phyloP scores from a whole-genome alignment of 2,888 invertebrate species.

The Gymnoscelis rufifasciata region DNA sequence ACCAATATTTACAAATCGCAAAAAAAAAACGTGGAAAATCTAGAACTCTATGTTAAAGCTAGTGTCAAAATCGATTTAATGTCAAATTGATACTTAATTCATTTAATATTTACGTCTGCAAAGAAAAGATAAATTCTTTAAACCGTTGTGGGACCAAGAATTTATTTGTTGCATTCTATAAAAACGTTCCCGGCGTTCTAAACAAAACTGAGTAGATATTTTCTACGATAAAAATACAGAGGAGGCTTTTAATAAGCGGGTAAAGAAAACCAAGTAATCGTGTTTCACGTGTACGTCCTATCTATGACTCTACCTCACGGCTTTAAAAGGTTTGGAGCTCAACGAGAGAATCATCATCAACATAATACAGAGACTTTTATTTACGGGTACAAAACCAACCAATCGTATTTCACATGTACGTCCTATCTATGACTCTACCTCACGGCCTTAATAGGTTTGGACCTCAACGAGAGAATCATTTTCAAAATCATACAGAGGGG shows the following conservation, averaged over 20 bases:
- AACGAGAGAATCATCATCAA: not conserved
- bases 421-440: slow-evolving; percentile 68
- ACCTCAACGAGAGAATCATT: not conserved
- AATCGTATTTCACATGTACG: slow-evolving; percentile 78
- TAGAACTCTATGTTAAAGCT: no score
- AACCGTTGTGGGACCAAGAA: no score
- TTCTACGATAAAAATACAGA: not conserved
- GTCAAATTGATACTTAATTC: no score
- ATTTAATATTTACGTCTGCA: no score
- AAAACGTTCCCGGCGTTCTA: not conserved
- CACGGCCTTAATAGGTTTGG: slow-evolving; percentile 43
- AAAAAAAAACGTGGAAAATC: no score
- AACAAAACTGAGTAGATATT: not conserved
- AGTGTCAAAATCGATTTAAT: no score
- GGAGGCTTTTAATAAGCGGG: slow-evolving; percentile 5
- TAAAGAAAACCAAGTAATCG: slow-evolving; percentile 54
- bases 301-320: slow-evolving; percentile 69
- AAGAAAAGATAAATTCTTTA: no score
- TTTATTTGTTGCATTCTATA: not conserved
- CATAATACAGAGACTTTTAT: slow-evolving; percentile 3
- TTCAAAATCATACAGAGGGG: no score
- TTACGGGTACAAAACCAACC: slow-evolving; percentile 35
- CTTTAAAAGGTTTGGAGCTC: not conserved
- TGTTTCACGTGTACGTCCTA: slow-evolving; percentile 77
- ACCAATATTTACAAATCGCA: no score